Evolutionary conservation across 2,888 invertebrate genomes (phyloP), one percentile per base, ranked within the genome.

Genomic region (Agrenia bidenticulata): DNA sequence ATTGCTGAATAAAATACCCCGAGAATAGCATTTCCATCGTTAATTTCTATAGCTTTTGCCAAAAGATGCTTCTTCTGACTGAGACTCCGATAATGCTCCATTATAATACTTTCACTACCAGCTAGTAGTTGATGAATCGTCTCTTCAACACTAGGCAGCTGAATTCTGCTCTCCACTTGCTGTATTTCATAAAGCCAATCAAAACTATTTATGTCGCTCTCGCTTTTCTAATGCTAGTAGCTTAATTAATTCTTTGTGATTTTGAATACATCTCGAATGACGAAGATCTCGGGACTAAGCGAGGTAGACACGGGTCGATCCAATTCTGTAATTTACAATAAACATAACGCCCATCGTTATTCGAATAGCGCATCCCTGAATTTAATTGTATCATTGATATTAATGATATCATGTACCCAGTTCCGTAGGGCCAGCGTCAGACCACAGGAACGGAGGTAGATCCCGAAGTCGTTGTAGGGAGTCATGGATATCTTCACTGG

Each of bases 11-110:
- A 11, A 32, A 64, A 68, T 61, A 88, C 88, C 68, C 85, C 84
- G 59, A 89, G 81, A 72, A 91, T 87, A 24, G 88, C 85, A 83
- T 91, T 89, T 24, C 92, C 92, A 80, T 90, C 88, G 5, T 88
- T 88, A 58, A 86, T 84, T 27, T 83, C 82, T 32, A 91, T 80
- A 0, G 90, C 87, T 66, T 86, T 86, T 77, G 90, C 88, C 9
- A 92, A 78, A 15, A 92, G 78, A 65, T 85, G 83, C 41, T 86
- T 85, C 80, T 92, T 92, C 73, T 86, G 87, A 49, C 77, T 77
- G 19, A 82, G 75, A 11, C 82, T 82, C 70, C 78, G 84, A 81
- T 80, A 91, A 27, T 79, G 78, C 76, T 84, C 83, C 50, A 85
- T 77, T 1, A 82, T 79, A 1, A 82, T 80, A 75, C 81, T 83